Conservation (phyloP, 2,888 invertebrate genomes). For the Dicyrtomina minuta region DNA sequence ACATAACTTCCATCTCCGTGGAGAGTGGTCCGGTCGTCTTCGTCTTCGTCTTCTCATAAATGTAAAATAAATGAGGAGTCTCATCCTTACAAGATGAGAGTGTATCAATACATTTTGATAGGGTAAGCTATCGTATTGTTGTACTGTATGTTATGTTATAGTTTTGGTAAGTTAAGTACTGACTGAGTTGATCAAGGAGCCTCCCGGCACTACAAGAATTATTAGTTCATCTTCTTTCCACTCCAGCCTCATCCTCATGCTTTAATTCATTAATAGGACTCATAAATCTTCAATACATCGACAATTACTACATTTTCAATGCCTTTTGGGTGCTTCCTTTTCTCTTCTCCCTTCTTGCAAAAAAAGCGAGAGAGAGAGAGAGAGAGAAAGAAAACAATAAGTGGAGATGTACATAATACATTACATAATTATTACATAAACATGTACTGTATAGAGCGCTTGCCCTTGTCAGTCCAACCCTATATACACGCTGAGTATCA, state of each 20-base stretch:
- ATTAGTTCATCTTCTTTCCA: conserved; percentile 32
- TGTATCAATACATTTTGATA: too few relatives aligned
- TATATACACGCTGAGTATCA: background rate
- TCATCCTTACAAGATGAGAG: too few relatives aligned
- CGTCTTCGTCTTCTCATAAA: too few relatives aligned
- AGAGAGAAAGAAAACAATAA: background rate
- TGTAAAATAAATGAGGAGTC: too few relatives aligned
- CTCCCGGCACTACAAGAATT: conserved; percentile 30
- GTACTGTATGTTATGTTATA: too few relatives aligned
- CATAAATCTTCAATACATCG: conserved; percentile 41
- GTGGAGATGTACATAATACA: background rate
- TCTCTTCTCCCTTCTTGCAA: background rate
- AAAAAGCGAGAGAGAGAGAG: background rate
- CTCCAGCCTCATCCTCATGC: conserved; percentile 26
- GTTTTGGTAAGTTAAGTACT: too few relatives aligned
- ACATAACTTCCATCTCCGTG: background rate
- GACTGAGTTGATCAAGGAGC: conserved; percentile 31
- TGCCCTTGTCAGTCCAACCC: background rate
- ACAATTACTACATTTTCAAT: conserved; percentile 37
- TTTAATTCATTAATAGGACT: conserved; percentile 45
- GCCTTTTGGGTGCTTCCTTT: conserved; percentile 24
- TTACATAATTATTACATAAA: background rate
- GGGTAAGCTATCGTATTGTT: too few relatives aligned
- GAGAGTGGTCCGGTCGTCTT: too few relatives aligned
- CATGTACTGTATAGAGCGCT: background rate